Evolutionary conservation across 2,113 vertebrate species (phyloP), one percentile per base, ranked within the genome.

Genomic region (Nettapus auritus): DNA sequence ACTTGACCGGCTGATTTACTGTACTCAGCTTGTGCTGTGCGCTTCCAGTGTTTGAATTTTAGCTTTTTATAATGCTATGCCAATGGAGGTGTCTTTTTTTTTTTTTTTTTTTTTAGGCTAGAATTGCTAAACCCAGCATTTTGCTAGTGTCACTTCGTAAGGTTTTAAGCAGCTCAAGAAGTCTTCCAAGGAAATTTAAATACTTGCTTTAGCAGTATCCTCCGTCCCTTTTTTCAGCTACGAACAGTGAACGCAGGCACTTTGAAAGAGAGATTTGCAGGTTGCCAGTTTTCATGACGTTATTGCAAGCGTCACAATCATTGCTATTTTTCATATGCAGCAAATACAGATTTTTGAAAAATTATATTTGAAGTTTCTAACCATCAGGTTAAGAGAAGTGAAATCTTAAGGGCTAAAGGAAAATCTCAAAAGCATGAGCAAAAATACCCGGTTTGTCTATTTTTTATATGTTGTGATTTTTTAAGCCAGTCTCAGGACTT

Each of bases 1-100:
- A 89, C 74, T 73, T 91, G 91, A 96, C 95, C 94, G 63, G 57
- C 82, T 94, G 89, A 94, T 94, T 95, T 1, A 2, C 70, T 11
- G 44, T 55, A 2, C 93, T 95, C 93, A 75, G 79, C 69, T 0
- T 48, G 46, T 48, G 9, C 20, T 53, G 55, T 13, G 13, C 10
- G 28, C 59, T 87, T 13, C 62, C 84, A 62, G 57, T 38, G 86
- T 50, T 71, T 90, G 91, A 89, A 76, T 94, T 93, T 75, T 28
- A 71, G 84, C 73, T 87, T 75, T 44, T 18, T 44, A 71, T 22
- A 89, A 82, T 75, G 23, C 50, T 52, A 28, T 69, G 88, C 91
- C 93, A 79, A 71, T 70, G 64, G 4, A 55, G 20, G 2, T 42
- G 5, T 4, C 19, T 48, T 22, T 48, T 48, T 21, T 10, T 48